These are phyloP conservation scores for Nothobranchius furzeri DNA, from an alignment of 2,113 vertebrate species.

Conservation along the genomic window DNA sequence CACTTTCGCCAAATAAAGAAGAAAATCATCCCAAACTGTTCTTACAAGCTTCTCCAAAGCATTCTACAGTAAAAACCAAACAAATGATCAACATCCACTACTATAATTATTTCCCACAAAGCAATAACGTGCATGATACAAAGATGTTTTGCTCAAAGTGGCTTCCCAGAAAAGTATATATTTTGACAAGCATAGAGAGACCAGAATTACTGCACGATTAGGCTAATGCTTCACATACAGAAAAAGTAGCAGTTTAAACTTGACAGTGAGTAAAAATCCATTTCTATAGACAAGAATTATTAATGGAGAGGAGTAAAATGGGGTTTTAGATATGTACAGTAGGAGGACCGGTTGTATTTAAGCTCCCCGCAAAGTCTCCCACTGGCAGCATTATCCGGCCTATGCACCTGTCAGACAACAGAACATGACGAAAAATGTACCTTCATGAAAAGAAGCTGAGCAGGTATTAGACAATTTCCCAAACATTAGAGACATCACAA, in stretches of 20 bases:
- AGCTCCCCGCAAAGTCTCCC: slow-evolving; percentile 74
- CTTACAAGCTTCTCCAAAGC: too few relatives aligned
- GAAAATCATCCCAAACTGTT: too few relatives aligned
- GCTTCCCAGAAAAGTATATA: slow-evolving; percentile 31
- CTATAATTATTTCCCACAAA: background rate
- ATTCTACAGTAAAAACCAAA: too few relatives aligned
- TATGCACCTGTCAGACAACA: slow-evolving; percentile 76
- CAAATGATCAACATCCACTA: too few relatives aligned
- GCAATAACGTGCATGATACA: background rate
- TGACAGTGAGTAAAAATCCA: slow-evolving; percentile 72
- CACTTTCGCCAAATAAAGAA: too few relatives aligned
- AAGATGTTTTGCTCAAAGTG: slow-evolving; percentile 12
- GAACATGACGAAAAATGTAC: slow-evolving; percentile 58
- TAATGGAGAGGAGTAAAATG: slow-evolving; percentile 73
- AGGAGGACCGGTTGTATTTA: slow-evolving; percentile 74
- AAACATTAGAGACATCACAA: slow-evolving; percentile 50
- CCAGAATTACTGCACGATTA: slow-evolving; percentile 63
- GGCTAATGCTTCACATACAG: slow-evolving; percentile 64
- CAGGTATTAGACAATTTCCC: slow-evolving; percentile 54
- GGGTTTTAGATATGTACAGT: slow-evolving; percentile 77
- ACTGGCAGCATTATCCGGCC: slow-evolving; percentile 72
- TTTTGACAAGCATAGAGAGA: slow-evolving; percentile 58
- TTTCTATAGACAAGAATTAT: slow-evolving; percentile 73
- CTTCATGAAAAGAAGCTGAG: slow-evolving; percentile 56
- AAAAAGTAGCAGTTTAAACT: slow-evolving; percentile 61